Evolutionary conservation across 2,113 vertebrate genomes (phyloP).

Genomic region (Nerophis lumbriciformis): DNA sequence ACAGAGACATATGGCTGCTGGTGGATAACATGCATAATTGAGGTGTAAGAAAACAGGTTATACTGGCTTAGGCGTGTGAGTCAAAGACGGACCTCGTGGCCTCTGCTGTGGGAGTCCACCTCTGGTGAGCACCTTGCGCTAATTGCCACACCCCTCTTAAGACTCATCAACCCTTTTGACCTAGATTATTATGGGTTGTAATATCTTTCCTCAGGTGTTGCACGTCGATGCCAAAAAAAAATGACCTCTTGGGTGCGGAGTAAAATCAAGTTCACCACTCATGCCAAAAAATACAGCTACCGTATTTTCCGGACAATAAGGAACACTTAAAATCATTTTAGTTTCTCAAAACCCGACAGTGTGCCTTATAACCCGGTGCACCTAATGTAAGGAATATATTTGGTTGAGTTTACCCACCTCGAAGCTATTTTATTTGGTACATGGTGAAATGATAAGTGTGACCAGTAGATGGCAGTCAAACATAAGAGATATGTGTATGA

Average conservation of each 20-base stretch:
- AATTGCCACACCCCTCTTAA: slow-evolving; percentile 41
- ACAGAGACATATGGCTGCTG: slow-evolving; percentile 73
- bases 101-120: slow-evolving; percentile 38
- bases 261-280: not conserved
- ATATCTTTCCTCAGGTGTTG: not conserved
- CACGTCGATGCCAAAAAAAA: not conserved
- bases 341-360: too few species aligned
- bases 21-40: slow-evolving; percentile 73
- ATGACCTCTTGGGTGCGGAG: not conserved
- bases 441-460: too few species aligned
- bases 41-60: slow-evolving; percentile 66
- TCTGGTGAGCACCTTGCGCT: slow-evolving; percentile 39
- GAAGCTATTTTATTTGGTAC: too few species aligned
- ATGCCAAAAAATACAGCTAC: too few species aligned
- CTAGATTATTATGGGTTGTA: not conserved
- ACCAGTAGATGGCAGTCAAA: too few species aligned
- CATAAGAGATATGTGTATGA: too few species aligned
- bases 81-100: slow-evolving; percentile 51
- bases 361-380: too few species aligned
- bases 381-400: too few species aligned
- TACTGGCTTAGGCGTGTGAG: slow-evolving; percentile 43
- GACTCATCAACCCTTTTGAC: not conserved
- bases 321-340: too few species aligned
- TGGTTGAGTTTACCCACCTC: too few species aligned
- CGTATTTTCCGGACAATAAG: too few species aligned